Evolutionary conservation across 2,888 invertebrate genomes (phyloP), one percentile per base, ranked within the genome.

Genomic region (Monochamus alternatus): DNA sequence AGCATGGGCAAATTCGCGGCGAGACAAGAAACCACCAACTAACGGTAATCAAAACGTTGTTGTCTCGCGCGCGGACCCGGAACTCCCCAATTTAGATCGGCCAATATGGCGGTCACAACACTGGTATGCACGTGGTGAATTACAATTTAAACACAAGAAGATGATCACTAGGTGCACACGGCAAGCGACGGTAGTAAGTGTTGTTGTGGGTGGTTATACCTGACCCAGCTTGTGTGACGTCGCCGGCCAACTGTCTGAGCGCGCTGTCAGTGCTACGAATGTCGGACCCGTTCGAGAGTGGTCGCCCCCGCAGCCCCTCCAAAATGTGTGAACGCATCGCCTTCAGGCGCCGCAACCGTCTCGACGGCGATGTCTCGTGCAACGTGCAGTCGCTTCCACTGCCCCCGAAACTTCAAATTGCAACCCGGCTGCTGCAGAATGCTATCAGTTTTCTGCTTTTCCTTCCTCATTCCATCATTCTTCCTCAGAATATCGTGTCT

Each of bases 311-410:
- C 76, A 66, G 74, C 78, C 78, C 77, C 77, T 68, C 79, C 75
- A 74, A 75, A 77, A 80, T 74, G 80, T 80, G 80, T 77, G 78
- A 81, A 82, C 80, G 82, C 83, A 83, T 80, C 83, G 80, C 80
- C 80, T 81, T 78, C 79, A 76, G 81, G 81, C 80, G 81, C 76
- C 77, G 79, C 79, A 78, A 78, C 79, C 81, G 81, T 81, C 81
- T 81, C 83, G 81, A 78, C 80, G 80, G 68, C 68, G 60, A 69
- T 69, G 69, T 69, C 69, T 69, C 30, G 44, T 69, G 69, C 69
- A 69, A 60, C 63, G 74, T 78, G 74, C 74, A 67, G 55, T 74
- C 73, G 67, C 74, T 77, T 74, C 74, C 73, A 67, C 73, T 75
- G 71, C 72, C 77, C 75, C 74, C 79, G 72, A 77, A 77, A 79